A percentile compares a stretch with the other conserved stretches of the same genome.
phyloP scores from a whole-genome alignment of 2,888 invertebrate genomes.

The Mesorhabditis sp. region DNA sequence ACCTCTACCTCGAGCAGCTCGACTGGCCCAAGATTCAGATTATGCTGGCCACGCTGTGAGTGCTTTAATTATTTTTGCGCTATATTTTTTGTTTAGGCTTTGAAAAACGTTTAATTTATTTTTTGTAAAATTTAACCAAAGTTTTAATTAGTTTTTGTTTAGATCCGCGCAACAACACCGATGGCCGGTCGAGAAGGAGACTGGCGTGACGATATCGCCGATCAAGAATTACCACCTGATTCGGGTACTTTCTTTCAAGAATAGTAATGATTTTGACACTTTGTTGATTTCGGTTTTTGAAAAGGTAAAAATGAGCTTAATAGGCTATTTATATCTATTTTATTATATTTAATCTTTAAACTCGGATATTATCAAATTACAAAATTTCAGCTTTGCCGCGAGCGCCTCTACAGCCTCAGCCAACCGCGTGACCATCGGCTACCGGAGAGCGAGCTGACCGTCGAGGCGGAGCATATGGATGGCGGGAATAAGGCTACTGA shows the following conservation, averaged over 20 bases:
- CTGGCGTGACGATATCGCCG: conserved; percentile 22
- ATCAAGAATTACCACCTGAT: conserved; percentile 38
- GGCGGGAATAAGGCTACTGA: conserved; percentile 18
- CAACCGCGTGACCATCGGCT: background rate
- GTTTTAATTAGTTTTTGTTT: background rate
- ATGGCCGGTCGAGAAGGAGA: conserved; percentile 11
- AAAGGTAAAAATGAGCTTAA: conserved; percentile 10
- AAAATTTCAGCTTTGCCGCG: background rate
- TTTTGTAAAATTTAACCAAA: conserved; percentile 7
- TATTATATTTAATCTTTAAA: background rate
- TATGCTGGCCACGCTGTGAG: conserved; percentile 31
- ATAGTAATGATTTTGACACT: no score
- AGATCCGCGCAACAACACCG: conserved; percentile 11
- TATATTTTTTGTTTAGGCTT: background rate
- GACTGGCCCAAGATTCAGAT: conserved; percentile 32
- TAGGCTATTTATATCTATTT: background rate
- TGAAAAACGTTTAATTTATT: background rate
- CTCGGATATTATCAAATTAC: conserved; percentile 6
- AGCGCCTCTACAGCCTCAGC: background rate
- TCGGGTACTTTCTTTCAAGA: background rate
- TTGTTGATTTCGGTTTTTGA: conserved; percentile 16
- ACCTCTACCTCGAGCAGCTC: conserved; percentile 33
- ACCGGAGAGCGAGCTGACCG: background rate
- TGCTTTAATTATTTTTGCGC: background rate
- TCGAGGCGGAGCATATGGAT: background rate